Evolutionary conservation across 2,888 invertebrate genomes (phyloP).

Genomic region (Willowsia nigromaculata): DNA sequence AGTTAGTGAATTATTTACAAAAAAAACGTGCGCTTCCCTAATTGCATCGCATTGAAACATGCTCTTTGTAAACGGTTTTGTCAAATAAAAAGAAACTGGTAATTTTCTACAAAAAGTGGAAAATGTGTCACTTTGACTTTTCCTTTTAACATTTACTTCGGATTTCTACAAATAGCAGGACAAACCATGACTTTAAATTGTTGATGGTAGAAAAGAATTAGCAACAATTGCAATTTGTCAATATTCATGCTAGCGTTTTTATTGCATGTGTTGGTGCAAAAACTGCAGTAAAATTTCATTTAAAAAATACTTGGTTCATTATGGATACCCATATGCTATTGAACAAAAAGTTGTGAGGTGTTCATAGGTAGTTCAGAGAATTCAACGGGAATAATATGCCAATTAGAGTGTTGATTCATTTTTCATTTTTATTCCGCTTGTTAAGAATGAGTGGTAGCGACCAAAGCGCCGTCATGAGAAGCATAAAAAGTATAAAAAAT

Average conservation of each 20-base stretch:
- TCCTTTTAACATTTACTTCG: too few species aligned
- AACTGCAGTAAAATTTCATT: background rate
- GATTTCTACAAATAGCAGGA: too few species aligned
- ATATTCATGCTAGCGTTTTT: background rate
- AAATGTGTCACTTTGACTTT: background rate
- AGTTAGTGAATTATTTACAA: too few species aligned
- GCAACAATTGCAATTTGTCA: background rate
- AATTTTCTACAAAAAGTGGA: background rate
- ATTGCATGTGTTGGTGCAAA: too few species aligned
- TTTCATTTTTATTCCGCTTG: conserved; percentile 58
- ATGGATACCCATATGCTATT: too few species aligned
- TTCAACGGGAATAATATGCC: conserved; percentile 43
- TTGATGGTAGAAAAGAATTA: background rate
- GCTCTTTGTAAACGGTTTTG: too few species aligned
- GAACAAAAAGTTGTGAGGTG: too few species aligned
- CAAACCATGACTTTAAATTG: too few species aligned
- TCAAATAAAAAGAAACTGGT: too few species aligned
- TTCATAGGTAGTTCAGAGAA: background rate
- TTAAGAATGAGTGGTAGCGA: conserved; percentile 8
- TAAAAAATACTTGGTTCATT: background rate
- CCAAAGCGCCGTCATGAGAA: background rate
- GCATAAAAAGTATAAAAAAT: conserved; percentile 3
- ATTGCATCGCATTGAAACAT: too few species aligned
- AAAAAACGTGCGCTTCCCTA: too few species aligned
- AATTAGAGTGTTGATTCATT: conserved; percentile 60